Conservation (phyloP, 1,140 invertebrate genomes). For the Drosophila serrata region DNA sequence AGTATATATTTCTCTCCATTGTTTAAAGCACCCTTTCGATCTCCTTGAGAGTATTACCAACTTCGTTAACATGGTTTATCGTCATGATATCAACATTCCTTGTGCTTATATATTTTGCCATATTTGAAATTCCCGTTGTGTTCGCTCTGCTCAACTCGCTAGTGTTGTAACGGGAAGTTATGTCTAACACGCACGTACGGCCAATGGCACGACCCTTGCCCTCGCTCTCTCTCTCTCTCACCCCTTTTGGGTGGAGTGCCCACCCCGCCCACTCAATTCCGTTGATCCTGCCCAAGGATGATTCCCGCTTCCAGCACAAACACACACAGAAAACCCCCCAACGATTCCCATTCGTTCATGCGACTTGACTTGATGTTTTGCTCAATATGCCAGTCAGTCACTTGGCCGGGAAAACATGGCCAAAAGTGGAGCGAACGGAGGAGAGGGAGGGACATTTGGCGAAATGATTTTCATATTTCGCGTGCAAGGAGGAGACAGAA, state of each 20-base stretch:
- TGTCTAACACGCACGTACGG: conserved; percentile 76
- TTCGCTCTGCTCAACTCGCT: conserved; percentile 27
- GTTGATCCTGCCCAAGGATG: conserved; percentile 14
- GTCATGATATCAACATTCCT: conserved; percentile 20
- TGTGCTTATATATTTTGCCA: conserved; percentile 56
- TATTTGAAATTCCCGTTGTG: conserved; percentile 76
- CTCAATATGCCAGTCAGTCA: conserved; percentile 79
- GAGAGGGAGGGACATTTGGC: conserved; percentile 45
- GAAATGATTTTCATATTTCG: conserved; percentile 79
- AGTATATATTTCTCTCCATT: background rate
- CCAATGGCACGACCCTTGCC: conserved; percentile 48
- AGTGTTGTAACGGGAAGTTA: conserved; percentile 68
- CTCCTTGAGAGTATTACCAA: conserved; percentile 8
- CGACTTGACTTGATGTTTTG: conserved; percentile 45
- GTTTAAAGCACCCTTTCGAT: background rate
- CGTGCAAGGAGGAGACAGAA: conserved; percentile 17
- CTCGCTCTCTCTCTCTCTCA: conserved; percentile 4
- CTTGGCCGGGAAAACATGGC: conserved; percentile 55
- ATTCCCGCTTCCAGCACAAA: conserved; percentile 7
- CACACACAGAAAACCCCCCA: conserved; percentile 6
- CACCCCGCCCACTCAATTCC: conserved; percentile 1
- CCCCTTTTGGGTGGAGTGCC: too few relatives aligned
- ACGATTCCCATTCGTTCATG: background rate
- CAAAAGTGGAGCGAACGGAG: background rate
- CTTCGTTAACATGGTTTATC: conserved; percentile 4